phyloP scores from a whole-genome alignment of 2,888 invertebrate species.

The Crocallis elinguaria region DNA sequence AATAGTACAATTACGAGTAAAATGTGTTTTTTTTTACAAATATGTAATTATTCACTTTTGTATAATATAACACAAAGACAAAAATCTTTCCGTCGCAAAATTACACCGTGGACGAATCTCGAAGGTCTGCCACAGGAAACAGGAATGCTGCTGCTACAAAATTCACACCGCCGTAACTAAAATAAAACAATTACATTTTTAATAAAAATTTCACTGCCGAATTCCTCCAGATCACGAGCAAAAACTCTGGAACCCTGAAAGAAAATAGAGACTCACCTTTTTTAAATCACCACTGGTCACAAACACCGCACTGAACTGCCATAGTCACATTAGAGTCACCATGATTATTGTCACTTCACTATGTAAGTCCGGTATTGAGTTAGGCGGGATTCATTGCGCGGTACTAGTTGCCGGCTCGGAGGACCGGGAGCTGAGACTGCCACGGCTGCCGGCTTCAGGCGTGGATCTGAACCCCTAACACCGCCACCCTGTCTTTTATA shows the following conservation, averaged over 20 bases:
- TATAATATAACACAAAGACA: no score
- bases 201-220: background rate
- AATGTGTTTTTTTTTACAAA: no score
- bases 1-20: no score
- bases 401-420: conserved; percentile 44
- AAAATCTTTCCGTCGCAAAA: background rate
- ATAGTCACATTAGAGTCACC: conserved; percentile 58
- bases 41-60: background rate
- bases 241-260: conserved; percentile 7
- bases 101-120: background rate
- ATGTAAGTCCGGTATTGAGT: conserved; percentile 48
- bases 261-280: conserved; percentile 57
- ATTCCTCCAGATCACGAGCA: background rate
- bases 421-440: conserved; percentile 47
- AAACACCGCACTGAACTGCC: conserved; percentile 49
- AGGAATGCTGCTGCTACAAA: background rate
- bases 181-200: background rate
- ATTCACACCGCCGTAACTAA: conserved; percentile 3
- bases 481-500: conserved; percentile 67
- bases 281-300: conserved; percentile 49
- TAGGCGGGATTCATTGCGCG: conserved; percentile 55
- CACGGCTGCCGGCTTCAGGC: conserved; percentile 60
- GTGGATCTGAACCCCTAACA: conserved; percentile 65
- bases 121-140: background rate
- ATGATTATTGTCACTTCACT: conserved; percentile 53